These are phyloP conservation scores for Haliclona indistincta DNA, from an alignment of 37 sponge, comb jelly and placozoan species.

Conservation along the genomic window DNA sequence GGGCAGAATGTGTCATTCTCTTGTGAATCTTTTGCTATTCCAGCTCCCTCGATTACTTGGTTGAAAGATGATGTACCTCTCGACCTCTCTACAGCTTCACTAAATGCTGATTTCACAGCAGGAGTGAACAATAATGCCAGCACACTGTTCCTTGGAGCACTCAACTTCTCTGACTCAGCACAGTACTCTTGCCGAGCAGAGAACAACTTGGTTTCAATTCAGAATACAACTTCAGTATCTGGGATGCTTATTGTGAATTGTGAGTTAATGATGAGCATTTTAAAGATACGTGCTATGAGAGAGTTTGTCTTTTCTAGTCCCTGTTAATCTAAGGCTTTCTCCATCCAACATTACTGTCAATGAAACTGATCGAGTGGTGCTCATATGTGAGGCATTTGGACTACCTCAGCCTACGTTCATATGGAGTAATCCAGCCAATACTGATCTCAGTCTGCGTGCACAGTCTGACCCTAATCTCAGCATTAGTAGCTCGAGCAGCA, in stretches of 20 bases:
- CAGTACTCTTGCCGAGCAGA: neutral
- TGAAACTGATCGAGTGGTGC: neutral
- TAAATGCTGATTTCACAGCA: neutral
- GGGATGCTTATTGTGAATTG: neutral
- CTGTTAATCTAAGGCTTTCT: neutral
- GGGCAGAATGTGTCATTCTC: neutral
- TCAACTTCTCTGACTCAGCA: neutral
- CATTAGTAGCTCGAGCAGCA: neutral
- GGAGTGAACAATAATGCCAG: neutral
- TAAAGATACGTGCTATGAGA: no score
- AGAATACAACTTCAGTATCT: neutral
- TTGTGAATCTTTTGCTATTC: conserved; percentile 21
- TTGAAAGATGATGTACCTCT: conserved; percentile 5
- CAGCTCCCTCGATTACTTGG: conserved; percentile 37
- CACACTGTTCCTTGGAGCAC: neutral
- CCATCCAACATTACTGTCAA: neutral
- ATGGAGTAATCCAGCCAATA: neutral
- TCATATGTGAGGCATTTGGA: neutral
- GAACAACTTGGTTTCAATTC: neutral
- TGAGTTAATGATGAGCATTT: neutral
- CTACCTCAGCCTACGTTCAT: neutral
- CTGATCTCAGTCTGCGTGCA: neutral
- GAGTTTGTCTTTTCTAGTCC: neutral
- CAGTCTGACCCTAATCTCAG: neutral
- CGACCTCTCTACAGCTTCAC: neutral